These are phyloP conservation scores for Theristicus caerulescens DNA, from an alignment of 2,113 vertebrate genomes.

Conservation along the genomic window DNA sequence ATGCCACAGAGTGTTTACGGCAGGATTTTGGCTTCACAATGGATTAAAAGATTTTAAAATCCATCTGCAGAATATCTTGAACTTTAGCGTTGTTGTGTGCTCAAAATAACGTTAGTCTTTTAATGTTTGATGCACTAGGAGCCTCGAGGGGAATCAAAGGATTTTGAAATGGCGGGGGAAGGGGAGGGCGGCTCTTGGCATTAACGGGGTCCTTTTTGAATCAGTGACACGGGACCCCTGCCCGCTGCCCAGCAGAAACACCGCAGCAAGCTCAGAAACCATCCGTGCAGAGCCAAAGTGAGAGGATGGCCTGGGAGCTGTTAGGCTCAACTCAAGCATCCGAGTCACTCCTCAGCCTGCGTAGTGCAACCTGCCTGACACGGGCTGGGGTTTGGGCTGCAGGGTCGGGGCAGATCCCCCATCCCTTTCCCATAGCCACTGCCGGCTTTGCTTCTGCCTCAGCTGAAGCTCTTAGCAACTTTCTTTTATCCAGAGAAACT, in stretches of 20 bases:
- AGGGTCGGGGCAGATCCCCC: neutral
- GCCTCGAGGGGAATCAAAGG: neutral
- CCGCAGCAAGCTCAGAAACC: neutral
- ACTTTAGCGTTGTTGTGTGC: neutral
- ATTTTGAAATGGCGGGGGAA: neutral
- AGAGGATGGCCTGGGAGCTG: neutral
- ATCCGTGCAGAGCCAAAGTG: fast-evolving
- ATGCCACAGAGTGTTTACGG: neutral
- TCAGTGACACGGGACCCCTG: neutral
- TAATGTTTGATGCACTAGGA: conserved; percentile 7
- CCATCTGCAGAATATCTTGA: conserved; percentile 29
- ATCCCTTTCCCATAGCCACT: neutral
- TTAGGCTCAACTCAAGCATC: neutral
- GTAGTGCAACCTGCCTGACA: fast-evolving
- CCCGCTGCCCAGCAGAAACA: neutral
- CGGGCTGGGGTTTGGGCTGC: neutral
- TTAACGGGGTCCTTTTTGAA: neutral
- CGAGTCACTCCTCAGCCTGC: neutral
- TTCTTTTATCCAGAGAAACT: fast-evolving
- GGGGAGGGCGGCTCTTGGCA: neutral
- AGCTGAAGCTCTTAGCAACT: neutral
- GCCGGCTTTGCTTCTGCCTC: neutral
- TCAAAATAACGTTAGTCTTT: neutral
- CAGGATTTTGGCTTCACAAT: conserved; percentile 30
- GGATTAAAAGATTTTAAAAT: conserved; percentile 29